Evolutionary conservation across 2,113 vertebrate genomes (phyloP), one percentile per base, ranked within the genome.

Genomic region (Pseudorectes ferrugineus): DNA sequence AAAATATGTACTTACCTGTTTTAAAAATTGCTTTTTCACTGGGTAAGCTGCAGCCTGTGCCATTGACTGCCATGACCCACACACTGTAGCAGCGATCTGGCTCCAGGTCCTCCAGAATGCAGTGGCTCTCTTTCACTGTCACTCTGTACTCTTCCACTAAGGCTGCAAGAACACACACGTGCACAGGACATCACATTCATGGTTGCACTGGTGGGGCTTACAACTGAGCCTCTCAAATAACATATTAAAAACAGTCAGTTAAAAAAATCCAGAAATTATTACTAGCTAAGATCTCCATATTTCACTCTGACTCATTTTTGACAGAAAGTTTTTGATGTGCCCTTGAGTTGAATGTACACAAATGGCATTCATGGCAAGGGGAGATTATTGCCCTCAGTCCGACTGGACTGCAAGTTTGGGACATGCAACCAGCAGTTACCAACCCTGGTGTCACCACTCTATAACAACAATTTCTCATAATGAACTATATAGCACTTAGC

Each of bases 11-110:
- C 98, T 97, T 97, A 99, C 99, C 99, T 11, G 99, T 99, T 97
- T 96, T 98, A 97, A 99, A 99, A 96, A 96, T 33, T 14, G 98
- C 97, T 94, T 99, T 99, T 86, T 99, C 98, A 52, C 99, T 99
- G 84, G 99, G 99, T 89, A 99, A 97, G 86, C 99, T 99, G 96
- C 99, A 99, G 83, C 99, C 99, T 4, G 98, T 98, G 84, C 99
- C 98, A 93, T 99, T 99, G 96, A 99, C 98, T 68, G 99, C 99
- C 99, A 99, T 99, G 88, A 99, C 98, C 99, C 99, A 99, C 70
- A 99, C 99, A 74, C 98, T 98, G 96, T 99, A 99, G 73, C 96
- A 98, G 93, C 74, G 98, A 95, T 99, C 98, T 42, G 99, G 98
- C 68, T 99, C 99, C 95, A 99, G 94, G 85, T 99, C 99, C 96